Conservation (phyloP, 2,797 vertebrate species). For the Holocentrus rufus region DNA sequence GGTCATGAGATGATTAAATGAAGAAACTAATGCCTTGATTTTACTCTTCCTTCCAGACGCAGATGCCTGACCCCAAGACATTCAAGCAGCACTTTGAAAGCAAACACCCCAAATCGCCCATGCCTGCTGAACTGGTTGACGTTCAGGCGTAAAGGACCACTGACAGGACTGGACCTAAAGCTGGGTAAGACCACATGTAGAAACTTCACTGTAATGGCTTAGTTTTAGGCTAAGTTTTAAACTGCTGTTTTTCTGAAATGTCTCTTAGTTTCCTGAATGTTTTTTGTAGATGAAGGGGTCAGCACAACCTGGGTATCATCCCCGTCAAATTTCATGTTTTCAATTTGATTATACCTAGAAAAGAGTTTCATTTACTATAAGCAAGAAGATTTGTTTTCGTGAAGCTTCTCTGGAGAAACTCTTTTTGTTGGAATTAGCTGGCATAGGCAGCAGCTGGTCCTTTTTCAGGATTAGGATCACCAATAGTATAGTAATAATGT, state of each 20-base stretch:
- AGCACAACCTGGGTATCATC: too few species aligned
- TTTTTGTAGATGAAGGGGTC: too few species aligned
- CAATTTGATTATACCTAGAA: neutral
- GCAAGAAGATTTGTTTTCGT: neutral
- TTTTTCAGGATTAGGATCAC: neutral
- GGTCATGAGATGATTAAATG: too few species aligned
- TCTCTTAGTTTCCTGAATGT: too few species aligned
- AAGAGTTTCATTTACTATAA: neutral
- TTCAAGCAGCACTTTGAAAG: constrained; percentile 99
- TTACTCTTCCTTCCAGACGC: constrained; percentile 77
- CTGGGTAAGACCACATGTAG: constrained; percentile 56
- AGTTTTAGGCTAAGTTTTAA: neutral
- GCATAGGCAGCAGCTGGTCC: neutral
- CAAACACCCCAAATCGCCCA: constrained; percentile 94
- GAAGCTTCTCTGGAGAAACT: neutral
- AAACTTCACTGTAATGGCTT: neutral
- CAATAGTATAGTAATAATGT: too few species aligned
- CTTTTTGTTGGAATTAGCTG: neutral
- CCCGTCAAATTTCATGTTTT: neutral
- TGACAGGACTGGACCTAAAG: constrained; percentile 34
- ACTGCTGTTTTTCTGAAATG: too few species aligned
- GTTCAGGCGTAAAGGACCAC: constrained; percentile 81
- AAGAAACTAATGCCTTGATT: neutral
- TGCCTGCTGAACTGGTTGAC: constrained; percentile 90
- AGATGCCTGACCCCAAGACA: constrained; percentile 98